Percentiles rank a stretch among this genome's conserved stretches.
Evolutionary conservation across 2,888 invertebrate genomes (phyloP).

Genomic region (Melipona bicolor): DNA sequence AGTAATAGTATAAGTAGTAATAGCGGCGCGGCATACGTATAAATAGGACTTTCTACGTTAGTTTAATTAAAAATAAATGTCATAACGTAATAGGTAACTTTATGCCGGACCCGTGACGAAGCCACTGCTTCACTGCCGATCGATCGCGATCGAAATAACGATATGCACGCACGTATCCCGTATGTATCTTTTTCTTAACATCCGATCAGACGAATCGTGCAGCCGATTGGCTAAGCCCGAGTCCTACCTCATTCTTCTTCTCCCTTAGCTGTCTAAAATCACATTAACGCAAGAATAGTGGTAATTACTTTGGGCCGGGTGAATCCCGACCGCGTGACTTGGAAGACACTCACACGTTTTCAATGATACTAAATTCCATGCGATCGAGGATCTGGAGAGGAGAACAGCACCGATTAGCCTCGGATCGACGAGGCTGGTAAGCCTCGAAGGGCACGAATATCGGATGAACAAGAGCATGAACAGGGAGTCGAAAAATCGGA

Average conservation of each 20-base stretch:
- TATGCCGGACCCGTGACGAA: conserved; percentile 75
- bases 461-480: background rate
- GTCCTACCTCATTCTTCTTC: conserved; percentile 66
- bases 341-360: conserved; percentile 54
- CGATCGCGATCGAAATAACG: background rate
- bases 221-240: conserved; percentile 57
- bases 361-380: conserved; percentile 33
- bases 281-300: conserved; percentile 81
- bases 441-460: conserved; percentile 9
- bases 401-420: background rate
- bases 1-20: conserved; percentile 68
- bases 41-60: conserved; percentile 79
- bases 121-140: conserved; percentile 9
- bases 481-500: background rate
- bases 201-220: background rate
- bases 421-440: conserved; percentile 11
- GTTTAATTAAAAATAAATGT: conserved; percentile 80
- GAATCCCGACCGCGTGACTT: conserved; percentile 51
- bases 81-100: conserved; percentile 83
- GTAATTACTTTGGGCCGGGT: conserved; percentile 55
- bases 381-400: conserved; percentile 9
- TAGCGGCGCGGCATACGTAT: conserved; percentile 76
- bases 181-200: background rate
- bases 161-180: background rate
- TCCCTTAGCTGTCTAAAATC: conserved; percentile 81